Conservation (phyloP, 2,888 invertebrate genomes). For the Hoplodrina blanda region DNA sequence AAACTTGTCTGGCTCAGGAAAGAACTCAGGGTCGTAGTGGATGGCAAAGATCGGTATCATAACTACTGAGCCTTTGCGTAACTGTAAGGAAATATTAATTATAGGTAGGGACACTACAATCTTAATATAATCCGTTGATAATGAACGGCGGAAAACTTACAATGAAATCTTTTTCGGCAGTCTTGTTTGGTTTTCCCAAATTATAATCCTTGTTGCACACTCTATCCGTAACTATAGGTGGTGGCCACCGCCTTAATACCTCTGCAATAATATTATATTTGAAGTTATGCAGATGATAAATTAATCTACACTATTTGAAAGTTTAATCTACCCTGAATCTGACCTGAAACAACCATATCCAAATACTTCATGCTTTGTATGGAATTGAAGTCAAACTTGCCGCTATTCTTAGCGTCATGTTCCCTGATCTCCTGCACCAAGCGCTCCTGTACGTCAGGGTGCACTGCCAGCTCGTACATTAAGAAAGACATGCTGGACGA, state of each 20-base stretch:
- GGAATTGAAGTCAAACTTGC: slow-evolving; percentile 84
- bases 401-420: slow-evolving; percentile 71
- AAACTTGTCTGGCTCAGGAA: slow-evolving; percentile 89
- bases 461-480: slow-evolving; percentile 75
- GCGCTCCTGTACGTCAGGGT: slow-evolving; percentile 75
- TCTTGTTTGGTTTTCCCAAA: slow-evolving; percentile 75
- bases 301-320: not conserved
- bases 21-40: slow-evolving; percentile 88
- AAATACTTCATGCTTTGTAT: slow-evolving; percentile 77
- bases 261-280: slow-evolving; percentile 68
- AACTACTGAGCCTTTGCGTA: slow-evolving; percentile 74
- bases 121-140: not conserved
- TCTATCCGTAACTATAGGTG: slow-evolving; percentile 82
- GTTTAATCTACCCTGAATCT: not conserved
- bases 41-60: slow-evolving; percentile 81
- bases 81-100: slow-evolving; percentile 50
- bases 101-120: not conserved
- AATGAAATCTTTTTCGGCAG: slow-evolving; percentile 72
- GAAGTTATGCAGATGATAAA: too few relatives aligned
- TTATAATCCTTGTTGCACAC: slow-evolving; percentile 88
- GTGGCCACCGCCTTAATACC: slow-evolving; percentile 85
- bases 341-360: slow-evolving; percentile 88
- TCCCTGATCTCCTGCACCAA: slow-evolving; percentile 74
- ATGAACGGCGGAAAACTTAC: slow-evolving; percentile 66
- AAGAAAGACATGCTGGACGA: slow-evolving; percentile 74